Conservation (phyloP, 92 coral and sea anemone genomes). For the Heteractis magnifica region DNA sequence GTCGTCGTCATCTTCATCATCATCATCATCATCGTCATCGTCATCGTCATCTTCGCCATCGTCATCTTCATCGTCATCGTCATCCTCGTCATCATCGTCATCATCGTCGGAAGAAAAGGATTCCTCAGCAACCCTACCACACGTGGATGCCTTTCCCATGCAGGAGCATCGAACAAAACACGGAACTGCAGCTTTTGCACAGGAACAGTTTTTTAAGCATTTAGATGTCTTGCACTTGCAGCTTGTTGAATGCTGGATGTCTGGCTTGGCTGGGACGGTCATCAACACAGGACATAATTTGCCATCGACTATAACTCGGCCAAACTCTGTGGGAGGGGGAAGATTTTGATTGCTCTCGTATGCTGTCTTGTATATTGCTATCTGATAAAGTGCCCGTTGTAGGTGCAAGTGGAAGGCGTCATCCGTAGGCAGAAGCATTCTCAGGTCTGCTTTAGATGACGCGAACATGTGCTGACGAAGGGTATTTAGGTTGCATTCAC, state of each 20-base stretch:
- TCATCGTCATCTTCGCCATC: no score
- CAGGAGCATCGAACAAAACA: slow-evolving; percentile 27
- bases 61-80: not conserved
- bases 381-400: slow-evolving; percentile 31
- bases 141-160: slow-evolving; percentile 15
- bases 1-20: no score
- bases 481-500: not conserved
- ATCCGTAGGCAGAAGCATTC: slow-evolving; percentile 37
- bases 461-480: slow-evolving; percentile 9
- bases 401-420: slow-evolving; percentile 26
- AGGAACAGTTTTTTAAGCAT: slow-evolving; percentile 20
- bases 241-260: slow-evolving; percentile 17
- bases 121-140: slow-evolving; percentile 13
- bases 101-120: slow-evolving; percentile 20
- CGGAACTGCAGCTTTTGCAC: slow-evolving; percentile 21
- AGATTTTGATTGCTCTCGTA: not conserved
- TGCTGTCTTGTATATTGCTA: slow-evolving; percentile 30
- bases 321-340: slow-evolving; percentile 40
- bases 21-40: no score
- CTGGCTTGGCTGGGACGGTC: slow-evolving; percentile 35
- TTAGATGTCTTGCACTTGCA: slow-evolving; percentile 19
- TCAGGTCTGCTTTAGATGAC: slow-evolving; percentile 28
- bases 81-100: no score
- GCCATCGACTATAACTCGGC: slow-evolving; percentile 32
- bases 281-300: slow-evolving; percentile 36